Conservation (phyloP, 2,888 invertebrate species). For the Lasioglossum zephyrum region DNA sequence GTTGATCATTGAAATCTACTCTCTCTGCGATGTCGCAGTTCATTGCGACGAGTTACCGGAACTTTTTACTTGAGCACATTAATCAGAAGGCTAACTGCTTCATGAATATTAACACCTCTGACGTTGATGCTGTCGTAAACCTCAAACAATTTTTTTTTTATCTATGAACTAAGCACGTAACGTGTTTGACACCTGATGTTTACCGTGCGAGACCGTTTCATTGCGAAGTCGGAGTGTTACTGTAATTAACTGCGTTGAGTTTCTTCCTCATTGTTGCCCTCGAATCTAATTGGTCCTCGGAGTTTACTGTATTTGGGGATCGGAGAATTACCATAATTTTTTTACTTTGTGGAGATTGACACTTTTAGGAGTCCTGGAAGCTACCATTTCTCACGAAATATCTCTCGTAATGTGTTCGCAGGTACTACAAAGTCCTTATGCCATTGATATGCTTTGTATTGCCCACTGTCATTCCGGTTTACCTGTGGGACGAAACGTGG, state of each 20-base stretch:
- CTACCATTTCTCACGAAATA: background rate
- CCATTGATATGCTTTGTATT: constrained; percentile 89
- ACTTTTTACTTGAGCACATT: background rate
- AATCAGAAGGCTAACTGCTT: background rate
- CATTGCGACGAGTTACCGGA: background rate
- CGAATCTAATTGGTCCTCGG: background rate
- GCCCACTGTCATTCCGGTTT: constrained; percentile 89
- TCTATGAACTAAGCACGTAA: background rate
- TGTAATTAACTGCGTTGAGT: background rate
- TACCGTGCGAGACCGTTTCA: background rate
- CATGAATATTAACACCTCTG: background rate
- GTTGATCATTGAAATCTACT: background rate
- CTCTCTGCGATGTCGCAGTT: background rate
- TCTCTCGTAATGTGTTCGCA: constrained; percentile 70
- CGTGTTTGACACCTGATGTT: background rate
- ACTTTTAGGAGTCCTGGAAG: background rate
- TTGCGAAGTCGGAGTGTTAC: background rate
- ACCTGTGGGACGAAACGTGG: constrained; percentile 90
- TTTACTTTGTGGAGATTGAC: background rate
- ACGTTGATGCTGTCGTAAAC: background rate
- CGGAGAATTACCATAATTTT: background rate
- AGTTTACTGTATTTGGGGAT: too few relatives aligned
- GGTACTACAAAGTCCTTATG: constrained; percentile 89
- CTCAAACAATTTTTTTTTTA: background rate
- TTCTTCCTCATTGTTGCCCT: background rate